Base-by-base conservation (phyloP, 2,888 invertebrate species). In the Cosmia trapezina region DNA sequence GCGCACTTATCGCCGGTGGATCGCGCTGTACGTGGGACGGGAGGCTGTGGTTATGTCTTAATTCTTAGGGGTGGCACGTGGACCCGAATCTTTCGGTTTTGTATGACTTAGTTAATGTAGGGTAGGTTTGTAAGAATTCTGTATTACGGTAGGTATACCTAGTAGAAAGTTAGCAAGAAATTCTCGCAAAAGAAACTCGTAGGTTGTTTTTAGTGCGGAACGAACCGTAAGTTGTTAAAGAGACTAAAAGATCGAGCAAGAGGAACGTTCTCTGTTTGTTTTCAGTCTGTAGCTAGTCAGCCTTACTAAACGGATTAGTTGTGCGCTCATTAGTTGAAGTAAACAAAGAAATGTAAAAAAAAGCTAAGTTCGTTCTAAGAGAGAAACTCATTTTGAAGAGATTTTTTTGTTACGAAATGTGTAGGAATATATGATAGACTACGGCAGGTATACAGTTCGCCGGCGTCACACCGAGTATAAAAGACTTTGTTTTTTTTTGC, bases 1-100 rank as follows among this genome's bases (percentile, higher is more conserved):
- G 68, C 71, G 73, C 68, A 73, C 80, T 84, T 84, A 86, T 86
- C 86, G 72, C 70, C 41, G 51, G 63, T 56, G 62, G 75, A 72
- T 74, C 76, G 59, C 57, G 57, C 43, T 49, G 56, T 37, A 43
- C 57, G 77, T 54, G 73, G 63, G 53, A 8, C 14, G 22, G 2
- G 59, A 41, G 74, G 60, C 65, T 66, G 70, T 19, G 70, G 81
- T 70, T 61, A 73, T 75, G 77, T 72, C 74, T 83, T 80, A 74
- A 80, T 81, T 78, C 45, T 57, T 73, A 14, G 63, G 41, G 41
- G 37, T 14, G 22, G 28, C 37, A 22, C 57, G 62, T 28, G 47
- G 17, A 8, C 47, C 19, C n/a, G n/a, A 72, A 57, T 57, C 56
- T 78, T 66, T 54, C 37, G 62, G 56, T 57, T 64, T 67, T 37